phyloP scores from a whole-genome alignment of 2,113 vertebrate species.

The Gymnocephalus cernua region DNA sequence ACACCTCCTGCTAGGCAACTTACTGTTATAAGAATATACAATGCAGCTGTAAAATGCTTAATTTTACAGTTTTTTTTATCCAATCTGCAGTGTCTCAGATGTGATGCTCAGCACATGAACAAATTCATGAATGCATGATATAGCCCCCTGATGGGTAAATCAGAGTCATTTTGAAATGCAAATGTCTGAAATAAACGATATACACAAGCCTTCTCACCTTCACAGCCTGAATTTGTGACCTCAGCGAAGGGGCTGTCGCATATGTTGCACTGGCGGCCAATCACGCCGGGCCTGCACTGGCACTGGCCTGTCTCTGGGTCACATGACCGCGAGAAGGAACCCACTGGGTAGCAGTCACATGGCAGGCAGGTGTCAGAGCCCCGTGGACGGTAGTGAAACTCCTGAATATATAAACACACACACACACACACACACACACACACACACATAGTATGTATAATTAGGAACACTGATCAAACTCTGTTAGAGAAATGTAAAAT shows the following conservation, averaged over 20 bases:
- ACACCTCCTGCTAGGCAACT: neutral
- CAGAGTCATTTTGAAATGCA: constrained; percentile 11
- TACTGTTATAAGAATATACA: neutral
- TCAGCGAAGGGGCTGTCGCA: constrained; percentile 98
- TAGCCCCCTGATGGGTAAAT: constrained; percentile 13
- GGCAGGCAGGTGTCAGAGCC: constrained; percentile 93
- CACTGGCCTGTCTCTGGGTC: constrained; percentile 92
- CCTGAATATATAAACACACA: constrained; percentile 80
- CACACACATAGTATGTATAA: constrained; percentile 19
- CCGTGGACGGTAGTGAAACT: constrained; percentile 92
- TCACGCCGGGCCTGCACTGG: constrained; percentile 94
- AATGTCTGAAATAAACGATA: neutral
- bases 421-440: neutral
- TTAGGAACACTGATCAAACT: constrained; percentile 13
- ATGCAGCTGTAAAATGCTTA: neutral
- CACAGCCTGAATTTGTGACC: constrained; percentile 94
- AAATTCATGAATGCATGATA: neutral
- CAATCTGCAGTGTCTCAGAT: neutral
- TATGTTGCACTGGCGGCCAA: constrained; percentile 94
- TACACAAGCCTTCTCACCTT: constrained; percentile 83
- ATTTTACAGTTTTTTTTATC: neutral
- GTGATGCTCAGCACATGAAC: neutral
- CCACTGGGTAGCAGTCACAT: constrained; percentile 97
- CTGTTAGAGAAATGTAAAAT: constrained; percentile 3
- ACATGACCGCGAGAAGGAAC: constrained; percentile 94